Evolutionary conservation across 2,888 invertebrate species (phyloP).

Genomic region (Tenthredo amoena): DNA sequence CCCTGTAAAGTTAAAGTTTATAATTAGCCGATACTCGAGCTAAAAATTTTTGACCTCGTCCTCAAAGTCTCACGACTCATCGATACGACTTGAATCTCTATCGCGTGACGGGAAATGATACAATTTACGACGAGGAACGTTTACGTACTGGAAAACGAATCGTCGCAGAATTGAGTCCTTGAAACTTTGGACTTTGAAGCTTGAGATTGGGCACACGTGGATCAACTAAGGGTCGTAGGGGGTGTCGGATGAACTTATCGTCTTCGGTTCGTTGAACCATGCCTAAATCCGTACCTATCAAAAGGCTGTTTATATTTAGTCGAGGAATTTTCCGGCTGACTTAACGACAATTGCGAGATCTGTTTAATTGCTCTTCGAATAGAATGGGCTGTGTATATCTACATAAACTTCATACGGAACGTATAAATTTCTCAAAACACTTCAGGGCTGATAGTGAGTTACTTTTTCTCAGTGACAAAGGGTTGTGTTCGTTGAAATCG

Average conservation of each 20-base stretch:
- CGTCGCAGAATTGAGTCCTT: not conserved
- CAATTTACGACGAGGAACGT: slow-evolving; percentile 41
- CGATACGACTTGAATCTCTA: not conserved
- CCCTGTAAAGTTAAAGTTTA: not conserved
- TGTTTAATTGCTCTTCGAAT: not conserved
- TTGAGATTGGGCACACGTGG: slow-evolving; percentile 32
- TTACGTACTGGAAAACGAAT: slow-evolving; percentile 36
- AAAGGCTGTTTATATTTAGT: slow-evolving; percentile 8
- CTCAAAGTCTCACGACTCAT: not conserved
- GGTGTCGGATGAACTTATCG: slow-evolving; percentile 20
- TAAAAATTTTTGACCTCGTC: not conserved
- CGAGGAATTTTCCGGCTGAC: not conserved
- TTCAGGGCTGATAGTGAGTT: not conserved
- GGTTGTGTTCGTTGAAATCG: not conserved
- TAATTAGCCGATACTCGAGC: not conserved
- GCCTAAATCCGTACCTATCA: not conserved
- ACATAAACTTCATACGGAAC: not conserved
- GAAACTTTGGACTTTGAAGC: slow-evolving; percentile 31
- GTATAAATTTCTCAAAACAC: not conserved
- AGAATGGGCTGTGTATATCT: not conserved
- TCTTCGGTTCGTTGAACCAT: slow-evolving; percentile 39
- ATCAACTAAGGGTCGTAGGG: not conserved
- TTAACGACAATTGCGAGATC: not conserved
- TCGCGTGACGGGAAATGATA: slow-evolving; percentile 33
- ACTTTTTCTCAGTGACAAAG: not conserved